Percentiles rank a stretch among this genome's conserved stretches.
These are phyloP conservation scores for Dendrophyllia cribrosa DNA, from an alignment of 64 coral and sea anemone species.

Conservation along the genomic window DNA sequence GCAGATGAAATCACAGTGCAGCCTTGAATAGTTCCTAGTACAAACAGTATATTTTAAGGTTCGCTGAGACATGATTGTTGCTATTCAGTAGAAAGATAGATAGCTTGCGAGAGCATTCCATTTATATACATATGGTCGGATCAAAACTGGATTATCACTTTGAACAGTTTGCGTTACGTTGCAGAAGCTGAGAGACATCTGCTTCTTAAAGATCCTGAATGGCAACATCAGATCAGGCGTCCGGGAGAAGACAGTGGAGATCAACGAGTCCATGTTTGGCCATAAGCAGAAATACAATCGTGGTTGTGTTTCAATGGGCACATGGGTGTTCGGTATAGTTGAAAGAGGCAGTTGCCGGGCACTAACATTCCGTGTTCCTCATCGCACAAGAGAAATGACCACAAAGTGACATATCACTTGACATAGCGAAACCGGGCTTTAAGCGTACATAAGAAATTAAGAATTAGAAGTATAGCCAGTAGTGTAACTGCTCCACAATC, in stretches of 20 bases:
- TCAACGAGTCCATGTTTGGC: conserved; percentile 50
- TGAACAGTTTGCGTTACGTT: background rate
- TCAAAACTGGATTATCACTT: background rate
- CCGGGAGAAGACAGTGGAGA: conserved; percentile 28
- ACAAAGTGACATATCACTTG: too few relatives aligned
- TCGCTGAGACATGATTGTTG: background rate
- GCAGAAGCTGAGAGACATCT: background rate
- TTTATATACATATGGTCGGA: background rate
- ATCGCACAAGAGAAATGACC: background rate
- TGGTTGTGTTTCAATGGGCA: background rate
- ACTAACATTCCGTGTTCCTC: background rate
- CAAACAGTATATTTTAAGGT: background rate
- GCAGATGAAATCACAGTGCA: background rate
- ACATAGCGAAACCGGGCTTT: too few relatives aligned
- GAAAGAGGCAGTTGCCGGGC: background rate
- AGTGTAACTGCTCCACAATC: too few relatives aligned
- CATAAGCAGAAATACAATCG: conserved; percentile 25
- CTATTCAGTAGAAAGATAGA: background rate
- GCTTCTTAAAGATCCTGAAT: background rate
- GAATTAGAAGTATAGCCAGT: too few relatives aligned
- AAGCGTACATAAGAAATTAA: too few relatives aligned
- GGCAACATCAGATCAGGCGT: conserved; percentile 24
- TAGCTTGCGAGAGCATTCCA: background rate
- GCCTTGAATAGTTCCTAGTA: background rate
- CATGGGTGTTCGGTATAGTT: conserved; percentile 39